Percentiles rank a stretch among this genome's conserved stretches.
Conservation (phyloP, 2,888 invertebrate genomes). For the Cremastinae sp. region DNA sequence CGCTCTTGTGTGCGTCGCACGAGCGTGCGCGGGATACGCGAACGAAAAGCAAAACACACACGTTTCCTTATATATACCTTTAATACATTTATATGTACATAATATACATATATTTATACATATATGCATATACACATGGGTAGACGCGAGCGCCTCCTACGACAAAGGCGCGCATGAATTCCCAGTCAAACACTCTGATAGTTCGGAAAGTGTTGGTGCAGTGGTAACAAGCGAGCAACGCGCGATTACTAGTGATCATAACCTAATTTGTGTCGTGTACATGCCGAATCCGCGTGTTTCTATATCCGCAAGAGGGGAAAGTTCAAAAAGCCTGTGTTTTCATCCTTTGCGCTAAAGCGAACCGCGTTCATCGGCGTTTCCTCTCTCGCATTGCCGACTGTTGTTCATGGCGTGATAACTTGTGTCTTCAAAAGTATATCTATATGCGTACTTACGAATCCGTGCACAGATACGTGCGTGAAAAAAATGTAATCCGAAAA, state of each 20-base stretch:
- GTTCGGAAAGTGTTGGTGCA: conserved; percentile 33
- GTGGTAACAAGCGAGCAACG: conserved; percentile 39
- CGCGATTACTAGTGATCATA: conserved; percentile 28
- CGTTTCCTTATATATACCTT: conserved; percentile 5
- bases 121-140: background rate
- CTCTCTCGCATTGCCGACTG: background rate
- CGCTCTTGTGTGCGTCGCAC: conserved; percentile 41
- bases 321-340: conserved; percentile 11
- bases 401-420: background rate
- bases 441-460: background rate
- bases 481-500: background rate
- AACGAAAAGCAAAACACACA: conserved; percentile 11
- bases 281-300: conserved; percentile 27
- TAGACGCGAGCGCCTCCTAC: conserved; percentile 26
- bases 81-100: background rate
- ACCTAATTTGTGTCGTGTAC: conserved; percentile 30
- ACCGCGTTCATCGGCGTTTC: background rate
- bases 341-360: background rate
- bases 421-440: background rate
- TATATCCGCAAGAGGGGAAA: conserved; percentile 10
- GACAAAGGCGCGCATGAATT: conserved; percentile 24
- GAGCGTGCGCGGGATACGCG: conserved; percentile 50
- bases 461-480: background rate
- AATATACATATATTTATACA: conserved; percentile 8
- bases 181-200: conserved; percentile 26